phyloP scores from a whole-genome alignment of 1,140 invertebrate genomes.

The Drosophila tani region DNA sequence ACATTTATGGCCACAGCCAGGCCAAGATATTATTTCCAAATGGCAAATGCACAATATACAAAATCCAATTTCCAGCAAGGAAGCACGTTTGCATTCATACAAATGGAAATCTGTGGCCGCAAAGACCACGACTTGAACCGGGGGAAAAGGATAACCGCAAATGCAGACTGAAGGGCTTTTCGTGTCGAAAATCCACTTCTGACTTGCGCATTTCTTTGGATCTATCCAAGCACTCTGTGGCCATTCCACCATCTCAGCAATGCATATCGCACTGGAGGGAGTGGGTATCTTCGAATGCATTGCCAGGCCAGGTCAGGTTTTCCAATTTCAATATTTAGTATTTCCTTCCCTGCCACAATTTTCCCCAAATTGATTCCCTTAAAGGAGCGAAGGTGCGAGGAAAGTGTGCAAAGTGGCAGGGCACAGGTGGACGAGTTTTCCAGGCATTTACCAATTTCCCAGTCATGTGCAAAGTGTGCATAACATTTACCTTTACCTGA shows the following conservation, averaged over 20 bases:
- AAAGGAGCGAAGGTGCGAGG: neutral
- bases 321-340: conserved; percentile 36
- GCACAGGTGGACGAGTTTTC: conserved; percentile 36
- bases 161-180: conserved; percentile 55
- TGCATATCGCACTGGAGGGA: conserved; percentile 47
- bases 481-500: conserved; percentile 23
- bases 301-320: conserved; percentile 35
- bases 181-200: conserved; percentile 69
- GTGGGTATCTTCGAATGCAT: conserved; percentile 10
- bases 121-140: conserved; percentile 11
- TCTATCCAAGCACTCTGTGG: conserved; percentile 28
- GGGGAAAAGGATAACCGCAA: conserved; percentile 35
- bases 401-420: conserved; percentile 1
- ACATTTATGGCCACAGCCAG: conserved; percentile 50
- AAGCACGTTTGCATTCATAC: conserved; percentile 9
- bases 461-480: conserved; percentile 49
- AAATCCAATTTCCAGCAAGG: conserved; percentile 62
- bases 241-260: conserved; percentile 33
- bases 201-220: conserved; percentile 56
- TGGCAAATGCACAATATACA: conserved; percentile 54
- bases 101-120: conserved; percentile 38
- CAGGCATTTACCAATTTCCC: conserved; percentile 50
- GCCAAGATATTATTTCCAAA: conserved; percentile 39
- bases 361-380: conserved; percentile 58
- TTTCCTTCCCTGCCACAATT: conserved; percentile 10